These are phyloP conservation scores for Hydriomena furcata DNA, from an alignment of 2,888 invertebrate species.

Conservation along the genomic window DNA sequence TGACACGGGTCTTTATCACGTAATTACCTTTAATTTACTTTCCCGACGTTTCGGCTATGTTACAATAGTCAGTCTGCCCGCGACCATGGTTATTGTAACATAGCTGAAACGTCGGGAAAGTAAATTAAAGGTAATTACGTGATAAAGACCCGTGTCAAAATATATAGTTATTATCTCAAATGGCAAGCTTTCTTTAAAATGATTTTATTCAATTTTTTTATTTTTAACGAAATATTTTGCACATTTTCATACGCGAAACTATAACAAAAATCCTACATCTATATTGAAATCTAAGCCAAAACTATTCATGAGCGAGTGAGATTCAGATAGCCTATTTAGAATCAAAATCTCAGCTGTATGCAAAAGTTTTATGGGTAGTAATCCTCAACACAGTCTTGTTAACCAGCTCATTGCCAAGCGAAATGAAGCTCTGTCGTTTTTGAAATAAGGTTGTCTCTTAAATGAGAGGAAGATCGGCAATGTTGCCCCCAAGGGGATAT, in stretches of 20 bases:
- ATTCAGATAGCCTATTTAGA: slow-evolving; percentile 29
- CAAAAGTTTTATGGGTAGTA: slow-evolving; percentile 26
- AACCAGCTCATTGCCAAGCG: background rate
- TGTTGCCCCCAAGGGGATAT: slow-evolving; percentile 9
- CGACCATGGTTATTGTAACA: too few species aligned
- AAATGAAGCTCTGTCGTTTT: slow-evolving; percentile 12
- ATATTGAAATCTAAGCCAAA: slow-evolving; percentile 27
- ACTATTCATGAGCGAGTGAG: slow-evolving; percentile 26
- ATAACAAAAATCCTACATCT: slow-evolving; percentile 14
- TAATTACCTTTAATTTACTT: too few species aligned
- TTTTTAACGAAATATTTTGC: background rate
- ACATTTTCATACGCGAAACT: slow-evolving; percentile 9
- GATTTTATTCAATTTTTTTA: background rate
- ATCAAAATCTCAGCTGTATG: slow-evolving; percentile 27
- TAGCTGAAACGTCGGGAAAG: too few species aligned
- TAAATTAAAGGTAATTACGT: too few species aligned
- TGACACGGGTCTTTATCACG: too few species aligned
- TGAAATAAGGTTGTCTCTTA: slow-evolving; percentile 5
- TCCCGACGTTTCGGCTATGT: too few species aligned
- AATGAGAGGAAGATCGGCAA: background rate
- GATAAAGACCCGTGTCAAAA: too few species aligned
- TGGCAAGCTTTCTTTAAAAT: background rate
- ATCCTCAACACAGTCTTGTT: slow-evolving; percentile 18
- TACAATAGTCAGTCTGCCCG: too few species aligned
- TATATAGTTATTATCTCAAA: too few species aligned